Base-by-base conservation (phyloP, 2,888 invertebrate species). In the Crocallis elinguaria region DNA sequence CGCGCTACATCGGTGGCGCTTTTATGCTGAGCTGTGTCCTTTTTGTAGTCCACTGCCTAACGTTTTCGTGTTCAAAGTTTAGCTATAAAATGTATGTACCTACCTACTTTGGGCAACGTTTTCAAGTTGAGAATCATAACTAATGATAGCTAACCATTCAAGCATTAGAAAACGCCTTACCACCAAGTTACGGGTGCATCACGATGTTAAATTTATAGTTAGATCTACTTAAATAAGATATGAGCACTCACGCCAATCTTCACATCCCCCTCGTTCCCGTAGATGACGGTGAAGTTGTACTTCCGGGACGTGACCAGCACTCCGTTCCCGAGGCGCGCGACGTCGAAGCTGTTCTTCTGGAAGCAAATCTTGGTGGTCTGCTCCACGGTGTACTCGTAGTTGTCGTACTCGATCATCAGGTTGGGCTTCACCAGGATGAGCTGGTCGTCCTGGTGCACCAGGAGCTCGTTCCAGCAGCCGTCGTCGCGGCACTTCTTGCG, bases 271-370 rank as follows among this genome's bases (percentile, higher is more conserved):
- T 94, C 93, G 2, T 92, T 89, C 70, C 94, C 95, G 86, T 95
- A 95, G 1, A 94, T 92, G 0, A 96, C 93, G 86, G 94, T 95
- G 75, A 96, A 96, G 45, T 95, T 95, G 67, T 95, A 95, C 49
- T 92, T 92, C 54, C 93, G 93, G 0, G 95, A 96, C 13, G 94
- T 93, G 55, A 96, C 93, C 0, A 95, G 85, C 0, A 96, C 82
- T 0, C 94, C 94, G 49, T 95, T 93, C 0, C 97, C 97, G 0
- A 96, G 88, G 44, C 93, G 92, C 6, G 93, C 93, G 1, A 97
- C 92, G 0, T 93, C 92, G 75, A 96, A 96, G 43, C 93, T 93
- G 67, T 93, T 88, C 76, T 87, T 93, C 77, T 92, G 92, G 75
- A 85, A 92, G 63, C 92, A 94, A 67, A 93, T 94, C 84, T 87